Evolutionary conservation across 2,888 invertebrate species (phyloP).

Genomic region (Autographa pulchrina): DNA sequence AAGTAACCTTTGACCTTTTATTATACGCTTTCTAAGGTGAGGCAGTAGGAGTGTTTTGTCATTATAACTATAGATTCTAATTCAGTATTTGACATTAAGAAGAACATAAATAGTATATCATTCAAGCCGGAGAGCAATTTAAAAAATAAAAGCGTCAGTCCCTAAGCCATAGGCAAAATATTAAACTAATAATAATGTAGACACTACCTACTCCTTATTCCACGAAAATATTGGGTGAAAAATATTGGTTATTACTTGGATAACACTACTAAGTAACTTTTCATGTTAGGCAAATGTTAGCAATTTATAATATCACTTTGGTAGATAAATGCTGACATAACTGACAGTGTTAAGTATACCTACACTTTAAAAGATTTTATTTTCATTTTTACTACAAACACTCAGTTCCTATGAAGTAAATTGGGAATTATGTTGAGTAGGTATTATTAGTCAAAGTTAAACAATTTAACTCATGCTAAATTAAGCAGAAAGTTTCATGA

Average conservation of each 20-base stretch:
- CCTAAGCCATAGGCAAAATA: background rate
- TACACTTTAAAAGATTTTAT: background rate
- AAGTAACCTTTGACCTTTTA: too few species aligned
- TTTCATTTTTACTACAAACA: background rate
- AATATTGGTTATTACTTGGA: background rate
- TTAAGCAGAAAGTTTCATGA: background rate
- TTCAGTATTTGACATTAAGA: background rate
- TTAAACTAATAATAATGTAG: background rate
- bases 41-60: too few species aligned
- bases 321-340: too few species aligned
- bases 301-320: too few species aligned
- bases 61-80: background rate
- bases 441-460: constrained; percentile 1
- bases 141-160: background rate
- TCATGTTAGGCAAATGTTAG: background rate
- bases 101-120: background rate
- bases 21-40: too few species aligned
- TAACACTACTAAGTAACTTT: background rate
- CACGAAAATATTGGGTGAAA: background rate
- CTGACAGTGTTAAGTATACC: too few species aligned
- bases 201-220: background rate
- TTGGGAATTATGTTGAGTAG: background rate
- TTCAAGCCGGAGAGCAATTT: background rate
- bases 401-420: background rate
- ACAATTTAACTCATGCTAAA: constrained; percentile 4